Evolutionary conservation across 2,888 invertebrate species (phyloP), one percentile per base, ranked within the genome.

Genomic region (Timema podura): DNA sequence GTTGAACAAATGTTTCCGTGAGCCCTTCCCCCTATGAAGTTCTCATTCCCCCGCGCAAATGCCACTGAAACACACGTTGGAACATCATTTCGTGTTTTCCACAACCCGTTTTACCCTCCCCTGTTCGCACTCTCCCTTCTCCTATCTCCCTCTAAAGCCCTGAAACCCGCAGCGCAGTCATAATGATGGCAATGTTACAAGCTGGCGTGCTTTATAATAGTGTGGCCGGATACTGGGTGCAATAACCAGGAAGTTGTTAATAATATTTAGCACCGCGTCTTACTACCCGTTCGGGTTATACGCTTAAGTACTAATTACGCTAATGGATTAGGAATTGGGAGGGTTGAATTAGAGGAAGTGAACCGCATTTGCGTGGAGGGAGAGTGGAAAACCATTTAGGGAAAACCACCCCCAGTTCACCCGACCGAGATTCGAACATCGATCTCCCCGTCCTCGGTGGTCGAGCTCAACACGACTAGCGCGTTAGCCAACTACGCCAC

Each of bases 111-210:
- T 6, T 10, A 15, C 61, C 61, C 6, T 45, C 8, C 6, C 57
- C 57, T 16, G 44, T 16, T 30, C 13, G 6, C 15, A 7, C 30
- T 16, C 30, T 61, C 61, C 30, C 61, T 16, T 15, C 13, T 45
- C 61, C 10, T 61, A 44, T 30, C 61, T 61, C 44, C 61, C 61
- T 16, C 8, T 57, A 30, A 30, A 9, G 16, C 61, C 57, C 8
- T 61, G 30, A 9, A 15, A 30, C 61, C 61, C 61, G 5, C 61
- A 61, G 30, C 61, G 16, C 44, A 8, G 30, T 45, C 61, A 45
- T 61, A 30, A 61, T 61, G 61, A 61, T 61, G 61, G 45, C 61
- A 61, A 30, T 61, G 61, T 61, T 61, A 61, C 61, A 16, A 45
- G 61, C 61, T 11, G 61, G 16, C 61, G 61, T 61, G 61, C 61